A percentile compares a stretch with the other conserved stretches of the same genome.
Conservation (phyloP, 2,113 vertebrate genomes). For the Alethe diademata region DNA sequence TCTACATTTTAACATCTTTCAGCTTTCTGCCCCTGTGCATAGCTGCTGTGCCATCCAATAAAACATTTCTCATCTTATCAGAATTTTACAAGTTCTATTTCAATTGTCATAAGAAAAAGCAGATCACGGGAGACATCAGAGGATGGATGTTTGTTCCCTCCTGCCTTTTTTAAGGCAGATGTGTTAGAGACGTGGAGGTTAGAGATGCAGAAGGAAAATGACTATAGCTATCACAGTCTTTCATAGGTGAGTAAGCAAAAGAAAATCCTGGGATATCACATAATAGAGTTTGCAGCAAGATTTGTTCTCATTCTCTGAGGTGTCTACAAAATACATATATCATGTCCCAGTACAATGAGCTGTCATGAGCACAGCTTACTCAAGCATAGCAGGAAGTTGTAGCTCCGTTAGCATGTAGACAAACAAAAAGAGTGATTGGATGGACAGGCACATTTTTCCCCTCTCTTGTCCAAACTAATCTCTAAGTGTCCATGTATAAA, state of each 20-base stretch:
- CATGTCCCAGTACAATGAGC: background rate
- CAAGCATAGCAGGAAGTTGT: background rate
- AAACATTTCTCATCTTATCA: background rate
- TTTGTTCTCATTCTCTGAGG: background rate
- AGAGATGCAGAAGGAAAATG: background rate
- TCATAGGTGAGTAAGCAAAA: background rate
- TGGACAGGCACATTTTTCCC: background rate
- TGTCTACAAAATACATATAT: background rate
- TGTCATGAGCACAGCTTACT: background rate
- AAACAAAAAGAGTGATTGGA: background rate
- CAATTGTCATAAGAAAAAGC: background rate
- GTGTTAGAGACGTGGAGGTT: background rate
- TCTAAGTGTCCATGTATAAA: background rate
- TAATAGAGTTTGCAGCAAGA: background rate
- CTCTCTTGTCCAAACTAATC: background rate
- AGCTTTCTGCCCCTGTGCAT: background rate
- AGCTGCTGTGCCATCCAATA: background rate
- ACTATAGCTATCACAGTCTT: background rate
- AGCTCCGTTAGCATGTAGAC: background rate
- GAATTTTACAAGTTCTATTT: background rate
- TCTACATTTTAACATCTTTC: background rate
- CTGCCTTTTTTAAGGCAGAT: background rate
- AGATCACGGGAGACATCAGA: background rate
- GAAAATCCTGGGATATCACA: background rate
- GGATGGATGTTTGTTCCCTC: background rate